These are phyloP conservation scores for Solea solea DNA, from an alignment of 2,113 vertebrate genomes.

Conservation along the genomic window DNA sequence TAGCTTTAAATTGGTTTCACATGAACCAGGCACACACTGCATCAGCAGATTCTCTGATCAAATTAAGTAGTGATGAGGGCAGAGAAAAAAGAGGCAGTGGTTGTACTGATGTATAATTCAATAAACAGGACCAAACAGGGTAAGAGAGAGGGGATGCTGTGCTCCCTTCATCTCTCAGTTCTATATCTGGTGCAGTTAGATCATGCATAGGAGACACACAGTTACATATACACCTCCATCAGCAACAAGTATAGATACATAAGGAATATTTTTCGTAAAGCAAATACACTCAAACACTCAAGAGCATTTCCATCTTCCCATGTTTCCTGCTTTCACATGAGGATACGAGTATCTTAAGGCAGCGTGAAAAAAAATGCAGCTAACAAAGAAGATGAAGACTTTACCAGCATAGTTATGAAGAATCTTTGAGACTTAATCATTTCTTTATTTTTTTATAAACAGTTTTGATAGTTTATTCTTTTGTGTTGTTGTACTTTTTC, in stretches of 20 bases:
- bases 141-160: constrained; percentile 68
- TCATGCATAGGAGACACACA: constrained; percentile 29
- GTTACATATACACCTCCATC: constrained; percentile 20
- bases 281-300: too few relatives aligned
- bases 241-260: not conserved
- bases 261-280: too few relatives aligned
- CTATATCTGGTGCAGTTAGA: constrained; percentile 61
- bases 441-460: too few relatives aligned
- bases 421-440: too few relatives aligned
- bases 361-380: too few relatives aligned
- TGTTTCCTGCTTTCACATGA: too few relatives aligned
- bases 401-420: too few relatives aligned
- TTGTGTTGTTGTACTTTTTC: too few relatives aligned
- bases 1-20: constrained; percentile 88
- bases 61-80: constrained; percentile 79
- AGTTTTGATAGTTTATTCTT: too few relatives aligned
- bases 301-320: too few relatives aligned
- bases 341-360: too few relatives aligned
- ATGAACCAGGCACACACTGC: constrained; percentile 84
- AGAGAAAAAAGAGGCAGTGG: constrained; percentile 72
- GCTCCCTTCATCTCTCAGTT: constrained; percentile 62
- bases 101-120: constrained; percentile 86
- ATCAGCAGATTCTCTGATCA: constrained; percentile 88
- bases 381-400: too few relatives aligned
- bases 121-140: constrained; percentile 77